These are phyloP conservation scores for Melierax canorus DNA, from an alignment of 2,113 vertebrate genomes.

Conservation along the genomic window DNA sequence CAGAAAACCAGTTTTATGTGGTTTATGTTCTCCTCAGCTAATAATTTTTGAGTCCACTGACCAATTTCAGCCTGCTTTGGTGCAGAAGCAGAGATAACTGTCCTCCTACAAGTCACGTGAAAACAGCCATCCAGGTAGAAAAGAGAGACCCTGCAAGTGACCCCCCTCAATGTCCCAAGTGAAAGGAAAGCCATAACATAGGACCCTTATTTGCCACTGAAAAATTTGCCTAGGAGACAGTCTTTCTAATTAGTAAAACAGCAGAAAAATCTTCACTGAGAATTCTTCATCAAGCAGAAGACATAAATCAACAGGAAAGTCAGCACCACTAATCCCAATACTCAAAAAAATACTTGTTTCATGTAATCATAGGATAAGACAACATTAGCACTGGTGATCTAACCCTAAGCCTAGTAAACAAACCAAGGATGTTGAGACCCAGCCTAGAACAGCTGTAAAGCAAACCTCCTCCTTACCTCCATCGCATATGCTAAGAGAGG, in stretches of 20 bases:
- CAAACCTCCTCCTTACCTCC: not conserved
- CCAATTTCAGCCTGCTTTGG: not conserved
- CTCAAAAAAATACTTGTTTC: not conserved
- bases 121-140: not conserved
- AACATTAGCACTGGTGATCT: not conserved
- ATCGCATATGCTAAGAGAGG: accelerated
- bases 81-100: not conserved
- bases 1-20: not conserved
- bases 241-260: not conserved
- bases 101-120: not conserved
- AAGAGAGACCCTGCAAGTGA: not conserved
- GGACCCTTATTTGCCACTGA: not conserved
- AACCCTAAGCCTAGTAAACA: not conserved
- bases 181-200: not conserved
- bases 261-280: not conserved
- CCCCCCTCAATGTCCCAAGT: not conserved
- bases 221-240: not conserved
- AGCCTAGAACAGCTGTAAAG: not conserved
- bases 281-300: not conserved
- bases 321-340: not conserved
- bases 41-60: not conserved
- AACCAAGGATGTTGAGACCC: not conserved
- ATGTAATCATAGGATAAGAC: not conserved
- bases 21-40: not conserved
- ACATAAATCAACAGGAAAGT: not conserved